Percentiles rank a stretch among this genome's conserved stretches.
Evolutionary conservation across 2,797 vertebrate species (phyloP).

Genomic region (Vespertilio murinus): DNA sequence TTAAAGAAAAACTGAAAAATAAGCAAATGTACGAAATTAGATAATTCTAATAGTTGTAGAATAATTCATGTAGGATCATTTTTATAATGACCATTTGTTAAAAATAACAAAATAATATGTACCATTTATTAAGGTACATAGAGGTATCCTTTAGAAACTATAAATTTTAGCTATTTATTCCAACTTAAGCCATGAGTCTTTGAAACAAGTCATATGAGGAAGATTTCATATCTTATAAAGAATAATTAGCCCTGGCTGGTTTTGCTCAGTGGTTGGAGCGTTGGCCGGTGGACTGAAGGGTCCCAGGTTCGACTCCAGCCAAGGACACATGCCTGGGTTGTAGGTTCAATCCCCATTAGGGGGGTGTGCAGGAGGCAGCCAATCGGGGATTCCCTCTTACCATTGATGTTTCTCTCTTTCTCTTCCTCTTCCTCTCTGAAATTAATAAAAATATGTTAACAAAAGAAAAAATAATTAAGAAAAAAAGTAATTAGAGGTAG

Average conservation of each 20-base stretch:
- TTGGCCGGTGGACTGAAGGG: too few relatives aligned
- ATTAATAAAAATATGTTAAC: too few relatives aligned
- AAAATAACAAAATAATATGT: neutral
- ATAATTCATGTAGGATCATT: neutral
- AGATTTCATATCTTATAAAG: neutral
- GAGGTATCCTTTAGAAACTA: neutral
- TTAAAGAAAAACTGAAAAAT: neutral
- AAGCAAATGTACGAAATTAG: neutral
- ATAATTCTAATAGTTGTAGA: constrained; percentile 6
- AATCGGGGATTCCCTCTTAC: too few relatives aligned
- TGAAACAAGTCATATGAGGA: neutral
- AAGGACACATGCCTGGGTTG: too few relatives aligned
- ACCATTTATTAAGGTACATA: neutral
- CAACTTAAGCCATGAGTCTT: neutral
- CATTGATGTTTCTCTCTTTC: too few relatives aligned
- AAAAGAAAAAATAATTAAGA: too few relatives aligned
- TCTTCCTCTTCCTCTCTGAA: too few relatives aligned
- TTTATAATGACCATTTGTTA: neutral
- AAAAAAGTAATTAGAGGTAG: neutral
- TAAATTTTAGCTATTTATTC: neutral
- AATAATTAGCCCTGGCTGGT: too few relatives aligned
- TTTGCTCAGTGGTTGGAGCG: too few relatives aligned
- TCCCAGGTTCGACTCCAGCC: too few relatives aligned
- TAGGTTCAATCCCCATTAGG: too few relatives aligned
- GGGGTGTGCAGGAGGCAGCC: too few relatives aligned